Base-by-base conservation (phyloP, 2,888 invertebrate species). In the Drosophila cyrtoloma region DNA sequence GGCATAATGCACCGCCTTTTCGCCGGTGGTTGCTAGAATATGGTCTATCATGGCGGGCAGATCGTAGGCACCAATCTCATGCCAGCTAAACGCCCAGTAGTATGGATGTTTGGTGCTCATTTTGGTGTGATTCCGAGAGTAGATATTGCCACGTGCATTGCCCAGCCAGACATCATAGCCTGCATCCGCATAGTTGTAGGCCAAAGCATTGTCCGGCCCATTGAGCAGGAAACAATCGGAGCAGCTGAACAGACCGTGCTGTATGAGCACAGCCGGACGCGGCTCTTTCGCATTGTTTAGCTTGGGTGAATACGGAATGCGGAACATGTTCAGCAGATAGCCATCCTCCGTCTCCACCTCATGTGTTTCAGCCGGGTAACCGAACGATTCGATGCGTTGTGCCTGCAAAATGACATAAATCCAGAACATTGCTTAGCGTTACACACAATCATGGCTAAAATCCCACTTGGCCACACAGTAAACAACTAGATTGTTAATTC, bases 241-340 rank as follows among this genome's bases (percentile, higher is more conserved):
- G 26, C 96, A 96, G 64, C 91, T 90, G 75, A 91, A 85, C 5
- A 98, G 93, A 0, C 98, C 98, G 90, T 98, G 98, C 87, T 97
- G 97, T 44, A 98, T 92, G 75, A 97, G 94, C 64, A 96, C 96
- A 16, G 84, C 92, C 14, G 95, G 97, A 88, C 92, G 94, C 75
- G 84, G 86, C 71, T 94, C 92, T 64, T 77, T 81, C 26, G 81
- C 76, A 67, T 90, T 91, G 59, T 80, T 71, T 62, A 96, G 77
- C 55, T 81, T 87, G n/a, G 91, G 87, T 14, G 92, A 92, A 59
- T 92, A 77, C 0, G 97, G 97, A 87, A 98, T 97, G 75, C 98
- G 95, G 89, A 98, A 98, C 57, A 98, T 79, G 3, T 96, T 96
- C 56, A 98, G 94, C 55, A 98, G 94, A 92, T 97, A 98, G 2